Base-by-base conservation (phyloP, 53 echinoderm and acorn worm species). In the Stichopus horrens region DNA sequence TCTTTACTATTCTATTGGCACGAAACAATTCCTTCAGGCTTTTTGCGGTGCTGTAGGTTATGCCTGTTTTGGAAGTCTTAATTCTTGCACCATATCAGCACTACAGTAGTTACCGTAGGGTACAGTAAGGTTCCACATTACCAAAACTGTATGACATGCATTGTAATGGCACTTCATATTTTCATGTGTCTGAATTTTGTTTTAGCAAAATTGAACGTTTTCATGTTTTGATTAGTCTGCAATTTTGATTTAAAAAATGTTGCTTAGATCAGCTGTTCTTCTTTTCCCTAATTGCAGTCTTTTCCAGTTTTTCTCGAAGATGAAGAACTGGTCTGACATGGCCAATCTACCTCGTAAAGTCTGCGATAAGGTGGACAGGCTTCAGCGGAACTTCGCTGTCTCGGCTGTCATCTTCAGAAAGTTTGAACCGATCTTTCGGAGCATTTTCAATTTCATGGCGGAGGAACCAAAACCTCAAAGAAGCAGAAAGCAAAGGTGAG, bases 311-410 rank as follows among this genome's bases (percentile, higher is more conserved):
- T 99, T 99, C 89, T 93, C 79, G 88, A 99, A 99, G 93, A 99
- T 99, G 96, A 99, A 96, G 89, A 99, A 99, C 66, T 99, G 99
- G 99, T 90, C 94, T 9, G 98, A 98, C 91, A 99, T 99, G 96
- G 96, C 96, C 87, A 96, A 99, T 86, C 84, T 99, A 13, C 94
- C 99, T 6, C 93, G 94, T 74, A 93, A 96, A 83, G 94, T 99
- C 80, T 90, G 96, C 4, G 99, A 96, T 88, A 94, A 99, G 89
- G 94, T 96, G 8, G 99, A 96, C 59, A 92, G 94, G 6, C 90
- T 99, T 0, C 94, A 99, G 92, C 91, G 99, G 65, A 95, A 99
- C 91, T 99, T 99, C 83, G 93, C 94, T n/a, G 99, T 99, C 53
- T 99, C 99, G 8, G 92, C 96, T 0, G 99, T 99, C 9, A 99